Evolutionary conservation across 2,113 vertebrate species (phyloP).

Genomic region (Nerophis lumbriciformis): DNA sequence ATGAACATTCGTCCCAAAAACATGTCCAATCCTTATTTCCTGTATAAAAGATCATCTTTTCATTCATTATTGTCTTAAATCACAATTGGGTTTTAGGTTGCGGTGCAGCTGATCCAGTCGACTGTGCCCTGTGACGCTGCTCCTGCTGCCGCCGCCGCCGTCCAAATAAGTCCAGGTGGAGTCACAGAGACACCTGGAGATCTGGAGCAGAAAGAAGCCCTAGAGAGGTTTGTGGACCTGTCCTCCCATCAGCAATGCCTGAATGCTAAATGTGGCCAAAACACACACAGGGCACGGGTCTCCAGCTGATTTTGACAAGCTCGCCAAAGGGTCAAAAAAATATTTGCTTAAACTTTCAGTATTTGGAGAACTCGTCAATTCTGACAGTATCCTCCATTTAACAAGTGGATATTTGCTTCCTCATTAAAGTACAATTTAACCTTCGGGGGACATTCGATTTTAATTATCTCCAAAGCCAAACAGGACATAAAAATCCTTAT

Average conservation of each 20-base stretch:
- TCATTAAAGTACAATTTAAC: no score
- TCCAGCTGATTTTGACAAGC: no score
- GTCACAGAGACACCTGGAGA: constrained; percentile 20
- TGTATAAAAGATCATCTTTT: background rate
- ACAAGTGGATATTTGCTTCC: no score
- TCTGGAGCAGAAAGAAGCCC: constrained; percentile 75
- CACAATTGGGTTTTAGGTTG: background rate
- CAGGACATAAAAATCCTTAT: no score
- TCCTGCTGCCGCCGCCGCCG: accelerated
- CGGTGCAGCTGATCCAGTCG: constrained; percentile 21
- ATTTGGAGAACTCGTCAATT: no score
- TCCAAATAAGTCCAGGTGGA: constrained; percentile 11
- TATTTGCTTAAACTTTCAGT: no score
- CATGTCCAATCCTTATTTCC: background rate
- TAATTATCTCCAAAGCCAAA: no score
- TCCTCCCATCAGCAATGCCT: background rate
- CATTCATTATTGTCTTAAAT: background rate
- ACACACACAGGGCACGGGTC: no score
- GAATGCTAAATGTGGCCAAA: no score
- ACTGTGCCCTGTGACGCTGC: background rate
- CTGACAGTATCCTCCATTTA: no score
- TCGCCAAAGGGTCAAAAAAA: no score
- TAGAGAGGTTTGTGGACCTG: constrained; percentile 72
- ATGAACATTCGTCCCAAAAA: background rate
- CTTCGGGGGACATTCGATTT: no score